These are phyloP conservation scores for Aleiodes leptofemur DNA, from an alignment of 2,888 invertebrate species.

Conservation along the genomic window DNA sequence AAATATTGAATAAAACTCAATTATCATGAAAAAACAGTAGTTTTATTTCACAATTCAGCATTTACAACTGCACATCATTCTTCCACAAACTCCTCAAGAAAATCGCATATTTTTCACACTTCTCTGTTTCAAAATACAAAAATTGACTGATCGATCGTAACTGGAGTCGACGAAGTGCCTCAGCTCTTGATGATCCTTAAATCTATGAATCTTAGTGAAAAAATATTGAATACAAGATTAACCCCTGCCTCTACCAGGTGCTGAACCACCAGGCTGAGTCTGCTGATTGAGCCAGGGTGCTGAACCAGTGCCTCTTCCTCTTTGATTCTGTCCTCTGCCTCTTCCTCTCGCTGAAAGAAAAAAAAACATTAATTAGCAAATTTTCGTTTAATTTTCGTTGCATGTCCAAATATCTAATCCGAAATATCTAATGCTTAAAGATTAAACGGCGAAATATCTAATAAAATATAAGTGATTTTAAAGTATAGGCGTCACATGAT, in stretches of 20 bases:
- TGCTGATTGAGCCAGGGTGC: conserved; percentile 74
- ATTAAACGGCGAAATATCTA: no score
- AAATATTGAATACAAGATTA: conserved; percentile 55
- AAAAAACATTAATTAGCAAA: neutral
- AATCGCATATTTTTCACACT: neutral
- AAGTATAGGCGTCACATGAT: no score
- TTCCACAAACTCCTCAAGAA: neutral
- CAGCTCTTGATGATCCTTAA: neutral
- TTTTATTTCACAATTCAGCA: conserved; percentile 11
- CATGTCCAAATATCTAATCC: no score
- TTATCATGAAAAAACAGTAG: neutral
- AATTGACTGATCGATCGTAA: neutral
- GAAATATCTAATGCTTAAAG: no score
- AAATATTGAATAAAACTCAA: neutral
- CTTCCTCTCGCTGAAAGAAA: conserved; percentile 68
- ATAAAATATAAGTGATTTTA: no score
- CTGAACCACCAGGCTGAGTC: conserved; percentile 70
- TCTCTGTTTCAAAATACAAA: neutral
- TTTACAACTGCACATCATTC: neutral
- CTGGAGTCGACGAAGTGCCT: neutral
- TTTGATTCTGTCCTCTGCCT: conserved; percentile 72
- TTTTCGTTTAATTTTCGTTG: neutral
- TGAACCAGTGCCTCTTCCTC: conserved; percentile 73
- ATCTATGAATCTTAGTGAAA: conserved; percentile 7
- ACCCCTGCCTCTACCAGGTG: conserved; percentile 72